Evolutionary conservation across 2,888 invertebrate genomes (phyloP).

Genomic region (Acrobasis suavella): DNA sequence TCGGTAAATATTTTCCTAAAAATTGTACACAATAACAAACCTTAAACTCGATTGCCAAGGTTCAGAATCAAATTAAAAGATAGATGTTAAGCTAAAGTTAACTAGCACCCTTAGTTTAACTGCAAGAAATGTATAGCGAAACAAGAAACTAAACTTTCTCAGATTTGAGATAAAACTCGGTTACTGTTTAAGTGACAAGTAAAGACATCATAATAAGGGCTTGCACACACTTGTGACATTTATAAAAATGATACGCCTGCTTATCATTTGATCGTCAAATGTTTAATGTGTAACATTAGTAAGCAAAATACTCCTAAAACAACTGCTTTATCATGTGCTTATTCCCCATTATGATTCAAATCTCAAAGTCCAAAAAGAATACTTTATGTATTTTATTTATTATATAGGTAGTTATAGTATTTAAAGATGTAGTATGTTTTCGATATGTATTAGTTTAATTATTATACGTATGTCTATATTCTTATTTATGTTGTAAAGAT

Average conservation of each 20-base stretch:
- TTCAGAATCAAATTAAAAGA: slow-evolving; percentile 29
- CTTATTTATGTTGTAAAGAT: no score
- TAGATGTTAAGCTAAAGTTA: slow-evolving; percentile 38
- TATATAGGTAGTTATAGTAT: no score
- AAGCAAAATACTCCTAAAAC: no score
- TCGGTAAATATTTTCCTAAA: slow-evolving; percentile 14
- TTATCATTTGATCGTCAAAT: neutral
- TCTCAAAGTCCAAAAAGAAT: no score
- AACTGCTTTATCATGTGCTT: no score
- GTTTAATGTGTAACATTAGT: no score
- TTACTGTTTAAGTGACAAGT: slow-evolving; percentile 42
- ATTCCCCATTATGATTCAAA: no score
- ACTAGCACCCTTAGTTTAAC: slow-evolving; percentile 46
- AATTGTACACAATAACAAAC: slow-evolving; percentile 1
- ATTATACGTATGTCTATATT: no score
- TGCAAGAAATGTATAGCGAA: slow-evolving; percentile 42
- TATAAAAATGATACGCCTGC: neutral
- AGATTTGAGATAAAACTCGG: slow-evolving; percentile 44
- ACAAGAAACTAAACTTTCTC: slow-evolving; percentile 50
- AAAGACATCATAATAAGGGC: slow-evolving; percentile 42
- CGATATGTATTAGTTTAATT: no score
- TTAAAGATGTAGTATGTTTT: no score
- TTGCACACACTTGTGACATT: neutral
- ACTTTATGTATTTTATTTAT: no score
- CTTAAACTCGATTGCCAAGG: neutral